A percentile compares a stretch with the other conserved stretches of the same genome.
Evolutionary conservation across 2,888 invertebrate species (phyloP).

Genomic region (Cephus runcator): DNA sequence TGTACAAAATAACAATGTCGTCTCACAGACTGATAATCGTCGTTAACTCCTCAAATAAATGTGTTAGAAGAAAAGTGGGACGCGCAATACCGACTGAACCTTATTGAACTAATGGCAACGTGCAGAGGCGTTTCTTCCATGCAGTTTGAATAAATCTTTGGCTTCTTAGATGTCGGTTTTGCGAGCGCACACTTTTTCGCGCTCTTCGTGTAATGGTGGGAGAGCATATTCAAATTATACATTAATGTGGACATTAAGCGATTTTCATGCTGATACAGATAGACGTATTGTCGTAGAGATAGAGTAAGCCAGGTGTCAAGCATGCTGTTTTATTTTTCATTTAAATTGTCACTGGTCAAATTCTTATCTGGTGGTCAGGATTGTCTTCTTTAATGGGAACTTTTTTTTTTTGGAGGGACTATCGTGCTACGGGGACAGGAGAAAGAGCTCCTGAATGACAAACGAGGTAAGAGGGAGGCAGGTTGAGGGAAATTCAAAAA

Average conservation of each 20-base stretch:
- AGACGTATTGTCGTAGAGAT: background rate
- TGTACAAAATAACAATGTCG: conserved; percentile 66
- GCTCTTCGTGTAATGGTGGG: background rate
- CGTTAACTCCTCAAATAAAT: background rate
- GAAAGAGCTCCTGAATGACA: too few species aligned
- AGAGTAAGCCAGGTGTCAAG: background rate
- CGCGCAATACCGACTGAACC: background rate
- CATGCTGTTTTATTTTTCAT: background rate
- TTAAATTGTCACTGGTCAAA: background rate
- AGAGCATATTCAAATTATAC: background rate
- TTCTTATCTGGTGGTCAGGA: background rate
- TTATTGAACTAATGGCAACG: too few species aligned
- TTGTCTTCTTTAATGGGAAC: background rate
- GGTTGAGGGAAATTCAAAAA: background rate
- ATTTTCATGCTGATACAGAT: background rate
- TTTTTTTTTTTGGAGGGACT: background rate
- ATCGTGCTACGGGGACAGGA: background rate
- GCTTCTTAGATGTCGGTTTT: background rate
- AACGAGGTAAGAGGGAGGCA: background rate
- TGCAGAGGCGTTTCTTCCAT: too few species aligned
- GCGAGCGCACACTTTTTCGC: background rate
- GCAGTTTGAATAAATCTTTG: background rate
- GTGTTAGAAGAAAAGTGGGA: background rate
- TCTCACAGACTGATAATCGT: conserved; percentile 52
- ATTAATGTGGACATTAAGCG: background rate